These are phyloP conservation scores for Cantharis flavilabris DNA, from an alignment of 2,888 invertebrate genomes.

Conservation along the genomic window DNA sequence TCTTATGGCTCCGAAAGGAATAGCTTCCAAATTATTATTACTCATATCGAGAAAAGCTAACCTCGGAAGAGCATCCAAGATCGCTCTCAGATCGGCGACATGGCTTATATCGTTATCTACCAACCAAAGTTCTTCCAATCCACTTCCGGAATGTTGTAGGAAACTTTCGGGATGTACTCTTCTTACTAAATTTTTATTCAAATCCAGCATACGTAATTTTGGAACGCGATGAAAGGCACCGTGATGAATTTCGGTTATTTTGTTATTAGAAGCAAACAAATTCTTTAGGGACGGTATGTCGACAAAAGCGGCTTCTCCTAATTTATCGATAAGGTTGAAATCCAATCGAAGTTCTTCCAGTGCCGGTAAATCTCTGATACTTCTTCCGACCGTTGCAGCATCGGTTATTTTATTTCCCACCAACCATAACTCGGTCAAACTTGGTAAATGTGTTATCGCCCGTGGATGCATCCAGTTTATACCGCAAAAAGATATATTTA, in stretches of 20 bases:
- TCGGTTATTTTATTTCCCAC: conserved; percentile 75
- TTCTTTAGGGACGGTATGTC: conserved; percentile 73
- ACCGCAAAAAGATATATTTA: conserved; percentile 79
- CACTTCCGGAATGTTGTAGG: conserved; percentile 72
- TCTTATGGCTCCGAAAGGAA: conserved; percentile 77
- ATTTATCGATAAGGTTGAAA: conserved; percentile 70
- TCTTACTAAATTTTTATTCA: conserved; percentile 76
- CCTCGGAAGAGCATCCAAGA: conserved; percentile 77
- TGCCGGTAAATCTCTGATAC: conserved; percentile 74
- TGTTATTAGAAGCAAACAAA: conserved; percentile 71
- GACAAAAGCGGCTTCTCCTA: conserved; percentile 79
- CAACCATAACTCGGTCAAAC: conserved; percentile 70
- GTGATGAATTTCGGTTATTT: conserved; percentile 74
- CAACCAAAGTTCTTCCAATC: conserved; percentile 77
- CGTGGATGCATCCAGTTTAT: conserved; percentile 79
- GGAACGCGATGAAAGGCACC: conserved; percentile 83
- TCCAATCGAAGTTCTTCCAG: conserved; percentile 73
- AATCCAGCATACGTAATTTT: conserved; percentile 70
- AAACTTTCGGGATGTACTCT: conserved; percentile 84
- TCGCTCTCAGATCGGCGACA: conserved; percentile 72
- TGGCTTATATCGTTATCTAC: conserved; percentile 78
- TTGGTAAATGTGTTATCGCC: conserved; percentile 70
- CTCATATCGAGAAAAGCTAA: conserved; percentile 80
- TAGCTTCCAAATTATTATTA: conserved; percentile 74
- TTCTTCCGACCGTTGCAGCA: conserved; percentile 80